Base-by-base conservation (phyloP, 2,113 vertebrate species). In the Thalassarche chlororhynchos region DNA sequence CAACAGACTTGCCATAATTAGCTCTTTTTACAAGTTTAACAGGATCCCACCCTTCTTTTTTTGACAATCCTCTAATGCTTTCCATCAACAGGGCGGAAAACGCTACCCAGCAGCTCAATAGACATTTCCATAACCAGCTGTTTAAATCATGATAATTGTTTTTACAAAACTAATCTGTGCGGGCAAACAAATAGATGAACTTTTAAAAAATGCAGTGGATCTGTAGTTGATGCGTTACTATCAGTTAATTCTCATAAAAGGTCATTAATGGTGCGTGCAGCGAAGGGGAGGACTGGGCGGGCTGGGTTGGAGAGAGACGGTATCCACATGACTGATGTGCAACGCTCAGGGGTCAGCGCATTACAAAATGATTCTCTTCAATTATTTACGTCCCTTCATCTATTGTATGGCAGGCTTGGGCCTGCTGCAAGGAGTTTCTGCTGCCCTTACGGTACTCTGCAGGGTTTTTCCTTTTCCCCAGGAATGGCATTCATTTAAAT, bases 341-440 rank as follows among this genome's bases (percentile, higher is more conserved):
- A 71, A 9, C 1, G 81, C 96, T 94, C 94, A 96, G 83, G 96
- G 98, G 97, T 98, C 97, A 98, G 89, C 8, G 10, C 96, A 96
- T 98, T 94, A 96, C 95, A 97, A 97, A 98, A 98, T 93, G 94
- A 94, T 98, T 97, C 97, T 98, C 61, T 89, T 98, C 84, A 98
- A 98, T 98, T 98, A 98, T 99, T 98, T 93, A 98, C 23, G 3
- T 84, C 68, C 24, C 10, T 68, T 61, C 80, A 95, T 97, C 77
- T 95, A 96, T 77, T 13, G 81, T 7, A 10, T 51, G 62, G 91
- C 16, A 47, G 90, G 95, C 91, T 79, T 66, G 62, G 93, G 82
- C 74, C 72, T 46, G 75, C 84, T 51, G 89, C 65, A 89, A 74
- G 92, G 95, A 84, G 83, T 57, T 95, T 70, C 91, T 93, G 54